Evolutionary conservation across 2,888 invertebrate genomes (phyloP).

Genomic region (Choristoneura rosaceana): DNA sequence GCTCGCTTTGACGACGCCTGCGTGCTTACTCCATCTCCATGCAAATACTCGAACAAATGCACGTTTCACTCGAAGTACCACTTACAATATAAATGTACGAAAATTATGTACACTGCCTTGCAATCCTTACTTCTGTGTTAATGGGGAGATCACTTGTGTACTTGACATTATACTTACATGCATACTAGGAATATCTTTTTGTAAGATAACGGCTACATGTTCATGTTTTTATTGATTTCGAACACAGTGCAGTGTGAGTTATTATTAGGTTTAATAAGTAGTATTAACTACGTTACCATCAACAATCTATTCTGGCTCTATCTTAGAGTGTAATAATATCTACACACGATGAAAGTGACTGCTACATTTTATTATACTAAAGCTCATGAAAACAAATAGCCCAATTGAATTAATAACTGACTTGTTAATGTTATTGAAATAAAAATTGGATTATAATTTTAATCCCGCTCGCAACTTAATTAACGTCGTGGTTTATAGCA

Average conservation of each 20-base stretch:
- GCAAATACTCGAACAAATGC: slow-evolving; percentile 9
- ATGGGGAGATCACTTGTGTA: neutral
- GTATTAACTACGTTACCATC: neutral
- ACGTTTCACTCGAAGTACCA: neutral
- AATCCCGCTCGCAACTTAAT: slow-evolving; percentile 78
- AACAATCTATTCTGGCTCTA: neutral
- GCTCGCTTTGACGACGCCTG: slow-evolving; percentile 18
- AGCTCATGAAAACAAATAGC: slow-evolving; percentile 66
- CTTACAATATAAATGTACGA: slow-evolving; percentile 7
- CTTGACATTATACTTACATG: neutral
- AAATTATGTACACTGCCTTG: neutral
- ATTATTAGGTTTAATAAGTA: neutral
- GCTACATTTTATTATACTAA: slow-evolving; percentile 41
- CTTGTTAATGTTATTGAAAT: slow-evolving; percentile 78
- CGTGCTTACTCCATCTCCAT: neutral
- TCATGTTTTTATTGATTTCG: neutral
- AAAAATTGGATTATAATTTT: slow-evolving; percentile 80
- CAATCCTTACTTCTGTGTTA: neutral
- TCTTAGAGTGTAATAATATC: neutral
- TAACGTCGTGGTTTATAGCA: slow-evolving; percentile 74
- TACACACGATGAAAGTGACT: slow-evolving; percentile 10
- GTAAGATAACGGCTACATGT: neutral
- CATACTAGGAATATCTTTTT: neutral
- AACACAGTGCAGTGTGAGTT: neutral
- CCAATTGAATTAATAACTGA: slow-evolving; percentile 68